Conservation (phyloP, 2,113 vertebrate species). For the Silurus meridionalis region DNA sequence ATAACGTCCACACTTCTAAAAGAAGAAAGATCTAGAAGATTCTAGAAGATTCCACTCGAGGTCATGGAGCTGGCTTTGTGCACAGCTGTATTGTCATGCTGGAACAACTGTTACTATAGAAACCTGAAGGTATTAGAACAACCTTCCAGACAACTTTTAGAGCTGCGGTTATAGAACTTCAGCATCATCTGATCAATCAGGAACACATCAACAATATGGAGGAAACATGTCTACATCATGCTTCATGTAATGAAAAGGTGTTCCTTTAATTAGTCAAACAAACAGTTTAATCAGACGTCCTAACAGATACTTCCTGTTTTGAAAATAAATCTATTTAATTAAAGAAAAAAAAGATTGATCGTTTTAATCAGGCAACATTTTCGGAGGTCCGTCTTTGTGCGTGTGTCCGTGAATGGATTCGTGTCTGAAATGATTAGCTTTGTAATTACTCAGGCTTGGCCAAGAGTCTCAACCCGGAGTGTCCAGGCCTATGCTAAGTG, state of each 20-base stretch:
- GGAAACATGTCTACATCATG: neutral
- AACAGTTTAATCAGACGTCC: slow-evolving; percentile 52
- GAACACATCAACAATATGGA: neutral
- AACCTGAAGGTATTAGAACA: neutral
- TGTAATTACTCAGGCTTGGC: slow-evolving; percentile 55
- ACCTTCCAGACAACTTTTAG: neutral
- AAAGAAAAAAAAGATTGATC: slow-evolving; percentile 25
- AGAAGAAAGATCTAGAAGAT: no score
- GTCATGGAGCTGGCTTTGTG: no score
- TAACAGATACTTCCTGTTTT: slow-evolving; percentile 23
- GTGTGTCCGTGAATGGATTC: slow-evolving; percentile 35
- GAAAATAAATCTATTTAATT: slow-evolving; percentile 37
- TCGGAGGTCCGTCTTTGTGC: slow-evolving; percentile 36
- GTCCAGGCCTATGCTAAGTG: slow-evolving; percentile 36
- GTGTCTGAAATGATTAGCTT: slow-evolving; percentile 57
- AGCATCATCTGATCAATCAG: neutral
- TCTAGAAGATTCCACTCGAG: no score
- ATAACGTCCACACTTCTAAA: no score
- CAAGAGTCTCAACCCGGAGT: slow-evolving; percentile 21
- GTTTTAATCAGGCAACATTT: slow-evolving; percentile 51
- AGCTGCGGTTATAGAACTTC: neutral
- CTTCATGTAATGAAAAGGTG: slow-evolving; percentile 39
- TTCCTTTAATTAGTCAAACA: slow-evolving; percentile 45
- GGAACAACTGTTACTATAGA: neutral
- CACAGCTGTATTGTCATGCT: no score